Evolutionary conservation across 2,797 vertebrate species (phyloP).

Genomic region (Enteromius thamalakanensis): DNA sequence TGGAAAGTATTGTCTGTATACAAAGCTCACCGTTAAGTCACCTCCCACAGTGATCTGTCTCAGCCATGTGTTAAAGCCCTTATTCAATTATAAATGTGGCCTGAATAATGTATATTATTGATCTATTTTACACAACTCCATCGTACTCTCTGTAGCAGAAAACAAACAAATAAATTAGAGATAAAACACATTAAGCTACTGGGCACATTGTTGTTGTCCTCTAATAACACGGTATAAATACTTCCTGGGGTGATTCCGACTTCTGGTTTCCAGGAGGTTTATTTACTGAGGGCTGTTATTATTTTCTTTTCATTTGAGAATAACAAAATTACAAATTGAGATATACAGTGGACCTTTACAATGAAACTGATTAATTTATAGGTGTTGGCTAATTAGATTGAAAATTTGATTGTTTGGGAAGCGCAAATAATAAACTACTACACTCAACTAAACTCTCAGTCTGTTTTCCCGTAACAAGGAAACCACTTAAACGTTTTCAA

Average conservation of each 20-base stretch:
- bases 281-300: background rate
- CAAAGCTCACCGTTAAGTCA: slow-evolving; percentile 30
- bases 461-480: background rate
- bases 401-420: background rate
- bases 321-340: background rate
- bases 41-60: slow-evolving; percentile 36
- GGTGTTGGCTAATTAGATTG: background rate
- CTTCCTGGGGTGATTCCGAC: background rate
- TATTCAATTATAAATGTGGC: slow-evolving; percentile 60
- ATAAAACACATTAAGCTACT: slow-evolving; percentile 35
- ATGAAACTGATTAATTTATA: background rate
- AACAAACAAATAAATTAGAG: slow-evolving; percentile 47
- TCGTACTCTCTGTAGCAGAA: slow-evolving; percentile 32
- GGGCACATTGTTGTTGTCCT: slow-evolving; percentile 44
- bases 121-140: slow-evolving; percentile 52
- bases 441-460: background rate
- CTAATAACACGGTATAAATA: background rate
- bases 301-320: slow-evolving; percentile 9
- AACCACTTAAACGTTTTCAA: slow-evolving; percentile 43
- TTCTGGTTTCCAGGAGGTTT: background rate
- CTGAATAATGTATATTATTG: slow-evolving; percentile 60
- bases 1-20: slow-evolving; percentile 37
- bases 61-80: slow-evolving; percentile 52
- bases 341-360: background rate
- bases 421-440: background rate